phyloP scores from a whole-genome alignment of 2,113 vertebrate species.

The Eublepharis macularius region DNA sequence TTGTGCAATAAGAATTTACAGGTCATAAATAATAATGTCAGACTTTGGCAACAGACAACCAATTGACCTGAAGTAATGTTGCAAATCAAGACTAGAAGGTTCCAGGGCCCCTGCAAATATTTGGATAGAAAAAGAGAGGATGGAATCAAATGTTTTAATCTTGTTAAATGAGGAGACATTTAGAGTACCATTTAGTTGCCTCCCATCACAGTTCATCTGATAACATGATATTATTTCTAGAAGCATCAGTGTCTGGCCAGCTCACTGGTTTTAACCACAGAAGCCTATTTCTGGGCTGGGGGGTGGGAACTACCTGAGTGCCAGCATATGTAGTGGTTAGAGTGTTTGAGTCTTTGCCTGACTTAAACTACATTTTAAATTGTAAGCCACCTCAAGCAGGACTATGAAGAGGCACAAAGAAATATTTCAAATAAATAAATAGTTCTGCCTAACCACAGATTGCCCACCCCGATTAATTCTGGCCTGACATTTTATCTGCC shows the following conservation, averaged over 20 bases:
- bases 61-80: slow-evolving; percentile 6
- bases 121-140: background rate
- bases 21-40: slow-evolving; percentile 13
- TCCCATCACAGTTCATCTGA: background rate
- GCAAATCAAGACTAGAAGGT: background rate
- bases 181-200: background rate
- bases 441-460: too few species aligned
- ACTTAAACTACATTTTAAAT: too few species aligned
- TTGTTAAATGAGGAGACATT: background rate
- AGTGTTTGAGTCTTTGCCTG: too few species aligned
- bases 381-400: too few species aligned
- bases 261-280: background rate
- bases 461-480: too few species aligned
- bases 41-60: background rate
- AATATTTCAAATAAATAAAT: too few species aligned
- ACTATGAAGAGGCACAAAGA: too few species aligned
- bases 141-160: background rate
- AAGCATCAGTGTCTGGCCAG: too few species aligned
- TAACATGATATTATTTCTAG: background rate
- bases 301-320: too few species aligned
- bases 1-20: slow-evolving; percentile 15
- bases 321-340: too few species aligned
- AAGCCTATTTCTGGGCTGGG: too few species aligned
- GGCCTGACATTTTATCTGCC: too few species aligned
- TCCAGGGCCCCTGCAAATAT: background rate